Evolutionary conservation across 2,888 invertebrate species (phyloP), one percentile per base, ranked within the genome.

Genomic region (Xestia sexstrigata): DNA sequence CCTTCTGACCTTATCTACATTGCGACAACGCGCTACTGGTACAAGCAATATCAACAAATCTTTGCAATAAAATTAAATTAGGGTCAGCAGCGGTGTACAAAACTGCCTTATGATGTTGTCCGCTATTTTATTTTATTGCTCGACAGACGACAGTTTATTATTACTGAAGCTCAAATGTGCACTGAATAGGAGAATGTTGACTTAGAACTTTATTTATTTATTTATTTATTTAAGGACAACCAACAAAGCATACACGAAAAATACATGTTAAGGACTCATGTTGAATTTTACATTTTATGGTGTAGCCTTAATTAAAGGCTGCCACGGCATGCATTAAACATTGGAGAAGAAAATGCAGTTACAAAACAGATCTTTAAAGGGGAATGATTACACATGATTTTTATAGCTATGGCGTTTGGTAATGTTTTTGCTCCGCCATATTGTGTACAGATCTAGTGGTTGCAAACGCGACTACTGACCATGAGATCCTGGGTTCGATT

Each of bases 21-120:
- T 3, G 7, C 8, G 30, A 5, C 39, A 65, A 6, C 11, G 30
- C 49, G 62, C 74, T 58, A 9, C 70, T 55, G 60, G 20, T 75
- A 68, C 78, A 55, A 17, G 74, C 82, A 76, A 78, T 88, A 82
- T 79, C 85, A 78, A 83, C 80, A 83, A 88, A 88, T 88, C 80
- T 81, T 75, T 72, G 68, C 78, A 87, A 88, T 88, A 88, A 88
- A 88, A 88, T 88, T 74, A 85, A 88, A 87, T 87, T 82, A 85
- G 78, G 79, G 87, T 82, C 83, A 78, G 60, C 58, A 66, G 76
- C 39, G 77, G 81, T 82, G 55, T 82, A 82, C 79, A 84, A 79
- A 87, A 84, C 60, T 68, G 75, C 74, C 73, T 76, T 84, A 84
- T 84, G 86, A 87, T 82, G 47, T 76, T 45, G 65, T 74, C 52